These are phyloP conservation scores for Holocentrus rufus DNA, from an alignment of 2,797 vertebrate genomes.

Conservation along the genomic window DNA sequence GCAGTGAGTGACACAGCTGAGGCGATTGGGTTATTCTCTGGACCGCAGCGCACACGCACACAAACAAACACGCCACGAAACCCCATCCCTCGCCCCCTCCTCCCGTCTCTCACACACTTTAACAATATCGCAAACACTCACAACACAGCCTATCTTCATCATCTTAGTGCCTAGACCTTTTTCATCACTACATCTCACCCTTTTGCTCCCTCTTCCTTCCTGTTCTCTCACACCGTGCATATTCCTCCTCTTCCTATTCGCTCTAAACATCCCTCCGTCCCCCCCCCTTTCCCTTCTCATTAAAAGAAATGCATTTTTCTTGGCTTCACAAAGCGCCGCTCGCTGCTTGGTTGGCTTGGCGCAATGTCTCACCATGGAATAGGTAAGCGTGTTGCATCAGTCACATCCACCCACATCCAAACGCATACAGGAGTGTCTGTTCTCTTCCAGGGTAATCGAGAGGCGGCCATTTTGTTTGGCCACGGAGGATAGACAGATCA, in stretches of 20 bases:
- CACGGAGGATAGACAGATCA: constrained; percentile 42
- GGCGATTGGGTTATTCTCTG: constrained; percentile 57
- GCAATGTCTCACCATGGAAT: background rate
- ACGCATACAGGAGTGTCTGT: constrained; percentile 18
- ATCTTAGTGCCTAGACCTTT: constrained; percentile 5
- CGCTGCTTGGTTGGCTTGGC: constrained; percentile 47
- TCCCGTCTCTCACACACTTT: constrained; percentile 27
- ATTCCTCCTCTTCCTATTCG: constrained; percentile 18
- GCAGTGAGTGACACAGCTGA: constrained; percentile 69
- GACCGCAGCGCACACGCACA: constrained; percentile 52
- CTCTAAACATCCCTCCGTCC: constrained; percentile 16
- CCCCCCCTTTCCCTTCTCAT: constrained; percentile 56
- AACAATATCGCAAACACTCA: constrained; percentile 34
- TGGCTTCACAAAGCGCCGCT: constrained; percentile 42
- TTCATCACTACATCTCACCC: constrained; percentile 49
- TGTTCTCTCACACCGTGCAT: constrained; percentile 34
- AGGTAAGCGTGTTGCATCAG: constrained; percentile 65
- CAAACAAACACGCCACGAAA: constrained; percentile 68
- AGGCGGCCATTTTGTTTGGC: constrained; percentile 27
- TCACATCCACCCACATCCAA: constrained; percentile 40
- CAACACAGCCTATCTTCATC: constrained; percentile 30
- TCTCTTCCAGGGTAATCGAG: constrained; percentile 48
- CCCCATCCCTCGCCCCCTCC: background rate
- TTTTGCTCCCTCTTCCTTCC: constrained; percentile 16
- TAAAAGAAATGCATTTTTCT: constrained; percentile 50